Evolutionary conservation across 2,797 vertebrate species (phyloP).

Genomic region (Cetoscarus ocellatus): DNA sequence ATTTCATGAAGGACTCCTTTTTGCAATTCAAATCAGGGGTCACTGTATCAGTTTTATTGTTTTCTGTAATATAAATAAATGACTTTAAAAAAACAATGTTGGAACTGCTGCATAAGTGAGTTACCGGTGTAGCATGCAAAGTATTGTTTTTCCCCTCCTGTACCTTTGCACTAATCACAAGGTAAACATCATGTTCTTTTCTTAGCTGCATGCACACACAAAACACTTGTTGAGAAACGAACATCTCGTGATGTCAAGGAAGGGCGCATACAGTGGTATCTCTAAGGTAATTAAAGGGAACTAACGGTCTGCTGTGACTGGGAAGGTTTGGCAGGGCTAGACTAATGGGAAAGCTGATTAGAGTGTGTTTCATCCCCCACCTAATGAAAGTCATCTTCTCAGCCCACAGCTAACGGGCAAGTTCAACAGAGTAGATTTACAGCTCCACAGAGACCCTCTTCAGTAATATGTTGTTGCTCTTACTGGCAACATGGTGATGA

Average conservation of each 20-base stretch:
- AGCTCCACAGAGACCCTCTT: conserved; percentile 46
- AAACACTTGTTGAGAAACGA: conserved; percentile 65
- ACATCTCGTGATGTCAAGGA: conserved; percentile 75
- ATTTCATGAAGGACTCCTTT: background rate
- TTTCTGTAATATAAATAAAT: conserved; percentile 20
- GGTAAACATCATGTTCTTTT: conserved; percentile 67
- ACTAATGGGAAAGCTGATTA: conserved; percentile 83
- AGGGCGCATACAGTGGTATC: conserved; percentile 73
- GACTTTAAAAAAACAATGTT: conserved; percentile 30
- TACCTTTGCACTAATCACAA: conserved; percentile 62
- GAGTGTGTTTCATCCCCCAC: conserved; percentile 75
- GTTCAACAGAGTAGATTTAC: conserved; percentile 59
- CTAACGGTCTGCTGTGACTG: conserved; percentile 78
- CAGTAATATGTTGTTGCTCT: conserved; percentile 37
- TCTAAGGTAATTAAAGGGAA: conserved; percentile 81
- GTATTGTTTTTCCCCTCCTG: conserved; percentile 43
- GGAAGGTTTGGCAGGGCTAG: conserved; percentile 67
- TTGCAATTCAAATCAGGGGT: conserved; percentile 1
- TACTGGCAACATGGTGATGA: conserved; percentile 38
- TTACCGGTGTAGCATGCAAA: conserved; percentile 24
- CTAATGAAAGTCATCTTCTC: conserved; percentile 77
- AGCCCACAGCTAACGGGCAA: conserved; percentile 52
- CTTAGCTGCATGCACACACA: conserved; percentile 40
- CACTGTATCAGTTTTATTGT: conserved; percentile 18
- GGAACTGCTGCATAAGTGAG: conserved; percentile 33